These are phyloP conservation scores for Scaptomyza pallida DNA, from an alignment of 1,140 invertebrate genomes.

Conservation along the genomic window DNA sequence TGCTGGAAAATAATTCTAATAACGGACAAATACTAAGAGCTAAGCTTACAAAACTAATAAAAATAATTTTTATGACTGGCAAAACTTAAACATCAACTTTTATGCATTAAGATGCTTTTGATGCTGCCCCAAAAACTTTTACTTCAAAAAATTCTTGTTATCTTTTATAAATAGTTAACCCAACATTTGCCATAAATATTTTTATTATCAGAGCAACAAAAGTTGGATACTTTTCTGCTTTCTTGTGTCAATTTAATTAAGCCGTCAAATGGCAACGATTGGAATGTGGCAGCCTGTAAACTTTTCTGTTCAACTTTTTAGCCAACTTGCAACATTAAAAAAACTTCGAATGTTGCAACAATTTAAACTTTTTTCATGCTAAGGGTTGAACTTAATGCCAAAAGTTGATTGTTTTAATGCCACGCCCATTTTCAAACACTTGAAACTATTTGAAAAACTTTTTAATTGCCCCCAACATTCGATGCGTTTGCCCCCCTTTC, in stretches of 20 bases:
- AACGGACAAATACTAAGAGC: no score
- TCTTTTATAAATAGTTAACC: background rate
- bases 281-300: conserved; percentile 5
- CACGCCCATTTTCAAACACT: conserved; percentile 18
- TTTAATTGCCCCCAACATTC: conserved; percentile 62
- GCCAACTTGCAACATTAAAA: conserved; percentile 23
- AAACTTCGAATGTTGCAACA: conserved; percentile 45
- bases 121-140: no score
- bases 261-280: background rate
- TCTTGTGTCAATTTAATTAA: conserved; percentile 32
- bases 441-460: conserved; percentile 51
- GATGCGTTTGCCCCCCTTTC: conserved; percentile 24
- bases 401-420: conserved; percentile 38
- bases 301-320: conserved; percentile 12
- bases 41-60: no score
- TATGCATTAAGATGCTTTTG: no score
- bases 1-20: no score
- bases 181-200: no score
- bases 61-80: no score
- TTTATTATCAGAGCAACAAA: no score
- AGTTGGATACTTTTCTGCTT: no score
- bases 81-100: no score
- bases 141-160: no score
- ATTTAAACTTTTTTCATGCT: conserved; percentile 35
- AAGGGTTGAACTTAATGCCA: background rate